A percentile compares a stretch with the other conserved stretches of the same genome.
Evolutionary conservation across 2,113 vertebrate genomes (phyloP).

Genomic region (Archocentrus centrarchus): DNA sequence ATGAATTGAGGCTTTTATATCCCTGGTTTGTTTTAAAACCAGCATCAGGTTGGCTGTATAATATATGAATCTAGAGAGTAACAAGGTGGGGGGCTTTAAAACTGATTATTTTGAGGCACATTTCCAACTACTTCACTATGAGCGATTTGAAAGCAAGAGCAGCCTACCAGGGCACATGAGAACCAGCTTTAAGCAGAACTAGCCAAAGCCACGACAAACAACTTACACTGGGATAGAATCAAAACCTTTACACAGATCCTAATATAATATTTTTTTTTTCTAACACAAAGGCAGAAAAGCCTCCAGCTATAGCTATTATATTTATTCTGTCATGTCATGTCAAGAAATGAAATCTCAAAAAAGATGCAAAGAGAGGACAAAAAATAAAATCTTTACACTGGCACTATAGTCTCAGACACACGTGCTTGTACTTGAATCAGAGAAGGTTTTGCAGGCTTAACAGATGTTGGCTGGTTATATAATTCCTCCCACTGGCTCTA

Average conservation of each 20-base stretch:
- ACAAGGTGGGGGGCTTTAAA: not conserved
- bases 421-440: not conserved
- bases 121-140: not conserved
- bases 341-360: constrained; percentile 32
- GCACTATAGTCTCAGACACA: constrained; percentile 7
- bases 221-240: not conserved
- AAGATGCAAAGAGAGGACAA: not conserved
- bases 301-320: constrained; percentile 19
- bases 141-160: not conserved
- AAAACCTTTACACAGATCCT: constrained; percentile 14
- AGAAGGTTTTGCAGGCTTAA: constrained; percentile 1
- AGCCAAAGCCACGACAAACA: not conserved
- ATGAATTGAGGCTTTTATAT: not conserved
- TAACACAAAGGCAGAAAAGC: constrained; percentile 19
- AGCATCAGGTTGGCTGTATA: not conserved
- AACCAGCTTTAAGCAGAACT: not conserved
- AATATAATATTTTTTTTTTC: constrained; percentile 1
- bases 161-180: not conserved
- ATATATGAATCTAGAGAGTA: not conserved
- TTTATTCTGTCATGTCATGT: constrained; percentile 16
- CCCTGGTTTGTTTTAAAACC: not conserved
- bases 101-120: not conserved
- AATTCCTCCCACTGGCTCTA: constrained; percentile 30
- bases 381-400: not conserved
- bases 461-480: constrained; percentile 44